phyloP scores from a whole-genome alignment of 2,888 invertebrate genomes.

The Desoria tigrina region DNA sequence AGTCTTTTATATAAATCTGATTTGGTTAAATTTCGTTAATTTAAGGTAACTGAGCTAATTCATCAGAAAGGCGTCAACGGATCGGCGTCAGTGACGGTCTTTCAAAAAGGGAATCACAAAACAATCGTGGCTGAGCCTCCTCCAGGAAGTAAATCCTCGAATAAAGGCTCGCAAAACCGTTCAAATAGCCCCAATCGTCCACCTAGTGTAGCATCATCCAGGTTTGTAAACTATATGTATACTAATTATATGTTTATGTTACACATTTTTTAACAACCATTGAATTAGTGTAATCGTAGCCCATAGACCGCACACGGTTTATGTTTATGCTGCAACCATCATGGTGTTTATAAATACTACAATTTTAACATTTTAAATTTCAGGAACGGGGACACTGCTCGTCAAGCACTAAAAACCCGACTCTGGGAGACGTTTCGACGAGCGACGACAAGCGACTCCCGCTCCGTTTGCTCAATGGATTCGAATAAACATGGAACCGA shows the following conservation, averaged over 20 bases:
- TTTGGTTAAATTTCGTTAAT: background rate
- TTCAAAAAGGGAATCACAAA: conserved; percentile 53
- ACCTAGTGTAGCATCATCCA: conserved; percentile 51
- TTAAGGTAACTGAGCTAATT: conserved; percentile 51
- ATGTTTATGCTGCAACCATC: background rate
- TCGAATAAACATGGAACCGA: conserved; percentile 36
- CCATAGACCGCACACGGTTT: background rate
- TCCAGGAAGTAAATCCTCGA: conserved; percentile 38
- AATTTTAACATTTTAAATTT: no score
- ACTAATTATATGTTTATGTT: no score
- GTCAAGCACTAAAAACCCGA: conserved; percentile 51
- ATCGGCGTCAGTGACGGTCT: conserved; percentile 47
- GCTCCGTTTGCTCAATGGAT: conserved; percentile 52
- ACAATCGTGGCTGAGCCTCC: conserved; percentile 52
- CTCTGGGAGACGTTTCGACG: conserved; percentile 54
- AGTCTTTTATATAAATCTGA: background rate
- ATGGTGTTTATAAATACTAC: background rate
- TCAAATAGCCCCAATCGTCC: conserved; percentile 47
- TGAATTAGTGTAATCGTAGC: no score
- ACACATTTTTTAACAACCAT: no score
- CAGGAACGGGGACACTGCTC: conserved; percentile 48
- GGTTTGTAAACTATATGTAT: conserved; percentile 36
- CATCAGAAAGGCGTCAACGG: conserved; percentile 49
- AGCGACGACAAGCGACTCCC: conserved; percentile 51
- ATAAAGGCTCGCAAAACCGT: conserved; percentile 36